Percentiles rank a stretch among this genome's conserved stretches.
phyloP scores from a whole-genome alignment of 2,113 vertebrate species.

The Formicarius rufipectus region DNA sequence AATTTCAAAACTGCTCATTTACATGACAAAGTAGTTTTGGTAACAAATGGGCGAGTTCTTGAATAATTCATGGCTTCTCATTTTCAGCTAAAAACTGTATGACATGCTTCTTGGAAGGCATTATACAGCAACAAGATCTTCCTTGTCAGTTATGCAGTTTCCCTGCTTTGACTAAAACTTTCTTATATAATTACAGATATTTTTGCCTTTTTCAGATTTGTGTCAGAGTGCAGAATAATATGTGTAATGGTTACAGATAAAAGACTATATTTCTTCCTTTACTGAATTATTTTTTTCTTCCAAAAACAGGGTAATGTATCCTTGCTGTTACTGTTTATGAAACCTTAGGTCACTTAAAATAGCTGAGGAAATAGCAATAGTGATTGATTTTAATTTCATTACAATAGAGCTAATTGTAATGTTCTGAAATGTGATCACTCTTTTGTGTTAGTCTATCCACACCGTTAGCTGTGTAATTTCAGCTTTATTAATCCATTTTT shows the following conservation, averaged over 20 bases:
- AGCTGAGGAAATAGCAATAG: constrained; percentile 1
- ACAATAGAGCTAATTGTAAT: background rate
- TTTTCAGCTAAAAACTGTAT: constrained; percentile 22
- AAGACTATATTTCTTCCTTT: constrained; percentile 2
- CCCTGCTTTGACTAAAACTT: background rate
- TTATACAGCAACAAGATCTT: background rate
- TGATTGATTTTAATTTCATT: constrained; percentile 49
- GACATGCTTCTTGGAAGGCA: background rate
- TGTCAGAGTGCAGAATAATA: background rate
- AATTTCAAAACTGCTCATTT: constrained; percentile 26
- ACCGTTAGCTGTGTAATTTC: constrained; percentile 50
- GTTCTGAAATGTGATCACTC: constrained; percentile 18
- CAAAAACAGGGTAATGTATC: background rate
- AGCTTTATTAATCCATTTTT: constrained; percentile 23
- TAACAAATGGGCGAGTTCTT: constrained; percentile 24
- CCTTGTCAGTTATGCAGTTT: background rate
- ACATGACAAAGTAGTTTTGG: background rate
- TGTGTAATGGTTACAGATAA: background rate
- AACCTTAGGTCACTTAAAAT: constrained; percentile 32
- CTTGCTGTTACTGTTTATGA: constrained; percentile 16
- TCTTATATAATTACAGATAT: background rate
- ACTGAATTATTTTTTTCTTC: constrained; percentile 13
- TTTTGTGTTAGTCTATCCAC: constrained; percentile 1
- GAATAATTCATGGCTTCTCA: constrained; percentile 13
- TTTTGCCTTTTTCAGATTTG: background rate